phyloP scores from a whole-genome alignment of 1,140 invertebrate species.

The Plutomurus gul region DNA sequence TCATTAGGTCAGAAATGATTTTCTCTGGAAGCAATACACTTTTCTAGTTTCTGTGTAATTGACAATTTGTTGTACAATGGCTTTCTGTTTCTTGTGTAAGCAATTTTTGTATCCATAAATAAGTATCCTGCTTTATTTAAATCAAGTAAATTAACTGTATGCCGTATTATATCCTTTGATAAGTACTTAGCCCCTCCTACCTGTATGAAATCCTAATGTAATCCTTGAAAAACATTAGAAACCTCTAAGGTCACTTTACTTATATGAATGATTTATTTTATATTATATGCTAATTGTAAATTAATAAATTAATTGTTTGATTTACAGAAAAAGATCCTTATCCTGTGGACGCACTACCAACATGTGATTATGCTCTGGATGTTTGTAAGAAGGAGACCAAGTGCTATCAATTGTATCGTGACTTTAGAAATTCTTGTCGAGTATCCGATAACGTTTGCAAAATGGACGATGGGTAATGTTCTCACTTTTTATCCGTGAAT shows the following conservation, averaged over 20 bases:
- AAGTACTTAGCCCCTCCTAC: too few species aligned
- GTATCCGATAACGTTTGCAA: slow-evolving; percentile 78
- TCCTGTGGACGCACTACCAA: slow-evolving; percentile 80
- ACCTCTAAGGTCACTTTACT: too few species aligned
- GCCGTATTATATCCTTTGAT: too few species aligned
- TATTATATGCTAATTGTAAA: not conserved
- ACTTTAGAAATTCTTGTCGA: slow-evolving; percentile 83
- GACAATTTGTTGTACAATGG: too few species aligned
- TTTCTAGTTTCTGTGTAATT: too few species aligned
- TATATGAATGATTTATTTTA: too few species aligned
- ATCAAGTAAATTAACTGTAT: too few species aligned
- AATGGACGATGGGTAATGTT: slow-evolving; percentile 78
- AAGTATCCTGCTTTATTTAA: too few species aligned
- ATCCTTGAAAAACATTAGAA: too few species aligned
- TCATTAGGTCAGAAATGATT: too few species aligned
- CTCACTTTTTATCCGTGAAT: not conserved
- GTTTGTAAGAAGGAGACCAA: slow-evolving; percentile 73
- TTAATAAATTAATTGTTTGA: slow-evolving; percentile 43
- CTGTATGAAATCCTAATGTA: too few species aligned
- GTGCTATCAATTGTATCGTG: slow-evolving; percentile 76
- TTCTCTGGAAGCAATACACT: too few species aligned
- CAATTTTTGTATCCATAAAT: not conserved
- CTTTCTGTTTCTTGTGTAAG: not conserved
- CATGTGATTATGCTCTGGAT: slow-evolving; percentile 81
- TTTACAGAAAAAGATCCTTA: slow-evolving; percentile 82